Conservation (phyloP, 1,140 invertebrate genomes). For the Hydropsyche tenuis region DNA sequence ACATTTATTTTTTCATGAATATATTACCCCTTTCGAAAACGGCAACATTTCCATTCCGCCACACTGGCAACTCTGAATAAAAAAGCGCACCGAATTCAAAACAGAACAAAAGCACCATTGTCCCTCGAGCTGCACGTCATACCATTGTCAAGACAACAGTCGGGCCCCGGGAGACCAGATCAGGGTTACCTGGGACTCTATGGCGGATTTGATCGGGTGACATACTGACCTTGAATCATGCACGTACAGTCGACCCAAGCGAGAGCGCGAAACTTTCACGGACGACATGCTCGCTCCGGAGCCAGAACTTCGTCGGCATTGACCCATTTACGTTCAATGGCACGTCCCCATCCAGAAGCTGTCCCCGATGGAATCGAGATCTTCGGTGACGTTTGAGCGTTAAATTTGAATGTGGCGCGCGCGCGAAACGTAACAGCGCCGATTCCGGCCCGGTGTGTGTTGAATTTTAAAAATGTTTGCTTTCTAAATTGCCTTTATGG, state of each 20-base stretch:
- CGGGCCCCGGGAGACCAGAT: not conserved
- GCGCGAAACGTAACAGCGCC: too few species aligned
- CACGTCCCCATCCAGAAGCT: not conserved
- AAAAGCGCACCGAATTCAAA: not conserved
- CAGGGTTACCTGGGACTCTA: constrained; percentile 9
- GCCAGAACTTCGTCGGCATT: constrained; percentile 29
- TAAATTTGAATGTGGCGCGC: too few species aligned
- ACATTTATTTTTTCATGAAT: too few species aligned
- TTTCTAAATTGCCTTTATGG: too few species aligned
- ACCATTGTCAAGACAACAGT: not conserved
- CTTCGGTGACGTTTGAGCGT: too few species aligned
- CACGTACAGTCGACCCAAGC: constrained; percentile 22
- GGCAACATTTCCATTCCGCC: not conserved
- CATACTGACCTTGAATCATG: constrained; percentile 30
- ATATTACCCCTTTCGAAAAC: not conserved
- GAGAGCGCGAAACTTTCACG: constrained; percentile 31
- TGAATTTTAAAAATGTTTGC: too few species aligned
- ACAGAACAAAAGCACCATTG: not conserved
- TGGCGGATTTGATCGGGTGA: constrained; percentile 22
- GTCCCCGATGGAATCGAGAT: too few species aligned
- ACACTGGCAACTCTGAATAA: too few species aligned
- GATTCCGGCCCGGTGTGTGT: too few species aligned
- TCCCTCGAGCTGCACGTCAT: not conserved
- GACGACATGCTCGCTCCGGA: not conserved
- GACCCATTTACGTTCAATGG: constrained; percentile 17